Evolutionary conservation across 2,113 vertebrate genomes (phyloP).

Genomic region (Rana temporaria): DNA sequence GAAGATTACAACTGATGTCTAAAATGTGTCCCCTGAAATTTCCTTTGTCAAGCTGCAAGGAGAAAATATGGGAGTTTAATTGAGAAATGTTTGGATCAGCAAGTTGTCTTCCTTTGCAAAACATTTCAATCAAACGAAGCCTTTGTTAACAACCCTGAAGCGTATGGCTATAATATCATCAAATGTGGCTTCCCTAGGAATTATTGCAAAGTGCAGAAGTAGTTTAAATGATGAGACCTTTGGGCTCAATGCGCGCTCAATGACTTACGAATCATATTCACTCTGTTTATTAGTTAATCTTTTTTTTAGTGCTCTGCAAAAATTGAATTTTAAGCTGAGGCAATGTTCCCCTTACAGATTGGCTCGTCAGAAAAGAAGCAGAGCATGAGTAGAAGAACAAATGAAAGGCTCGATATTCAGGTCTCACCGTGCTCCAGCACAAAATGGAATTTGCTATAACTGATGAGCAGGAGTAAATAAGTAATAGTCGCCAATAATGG

Average conservation of each 20-base stretch:
- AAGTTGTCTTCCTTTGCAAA: slow-evolving; percentile 56
- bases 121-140: slow-evolving; percentile 53
- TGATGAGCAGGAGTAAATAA: neutral
- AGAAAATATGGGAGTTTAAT: slow-evolving; percentile 47
- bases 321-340: slow-evolving; percentile 53
- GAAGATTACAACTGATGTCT: slow-evolving; percentile 34
- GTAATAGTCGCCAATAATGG: neutral
- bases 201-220: slow-evolving; percentile 47
- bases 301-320: slow-evolving; percentile 54
- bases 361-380: slow-evolving; percentile 38
- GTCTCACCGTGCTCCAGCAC: neutral
- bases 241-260: slow-evolving; percentile 52
- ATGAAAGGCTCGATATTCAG: slow-evolving; percentile 21
- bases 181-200: slow-evolving; percentile 44
- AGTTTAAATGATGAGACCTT: slow-evolving; percentile 57
- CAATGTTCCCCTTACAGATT: slow-evolving; percentile 38
- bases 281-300: slow-evolving; percentile 56
- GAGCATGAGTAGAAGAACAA: slow-evolving; percentile 20
- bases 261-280: slow-evolving; percentile 55
- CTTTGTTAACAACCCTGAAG: slow-evolving; percentile 54
- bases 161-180: slow-evolving; percentile 50
- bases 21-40: slow-evolving; percentile 52
- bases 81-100: slow-evolving; percentile 56
- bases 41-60: slow-evolving; percentile 38
- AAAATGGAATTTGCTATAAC: neutral